Evolutionary conservation across 1,140 invertebrate genomes (phyloP).

Genomic region (Eulimnadia texana): DNA sequence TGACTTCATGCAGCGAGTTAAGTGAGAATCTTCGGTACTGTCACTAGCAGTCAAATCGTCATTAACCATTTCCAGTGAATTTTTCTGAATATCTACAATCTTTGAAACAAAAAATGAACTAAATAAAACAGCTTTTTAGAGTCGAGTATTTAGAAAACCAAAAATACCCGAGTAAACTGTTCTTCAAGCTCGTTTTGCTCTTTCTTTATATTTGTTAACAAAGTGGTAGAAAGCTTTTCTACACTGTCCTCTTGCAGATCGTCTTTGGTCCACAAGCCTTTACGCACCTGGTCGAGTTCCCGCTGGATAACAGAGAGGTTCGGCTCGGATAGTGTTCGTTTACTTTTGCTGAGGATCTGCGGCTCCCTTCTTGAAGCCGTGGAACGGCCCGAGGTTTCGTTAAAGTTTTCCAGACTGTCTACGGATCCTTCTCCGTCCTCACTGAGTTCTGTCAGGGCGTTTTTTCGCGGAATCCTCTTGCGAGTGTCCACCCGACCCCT

Average conservation of each 20-base stretch:
- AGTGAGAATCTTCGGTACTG: not conserved
- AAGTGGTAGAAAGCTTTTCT: not conserved
- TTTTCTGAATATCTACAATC: conserved; percentile 1
- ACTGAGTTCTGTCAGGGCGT: not conserved
- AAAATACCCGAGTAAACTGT: not conserved
- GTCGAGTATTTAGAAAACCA: too few species aligned
- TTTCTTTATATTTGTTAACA: not conserved
- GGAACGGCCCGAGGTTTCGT: not conserved
- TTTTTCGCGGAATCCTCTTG: not conserved
- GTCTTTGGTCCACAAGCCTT: not conserved
- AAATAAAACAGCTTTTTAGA: too few species aligned
- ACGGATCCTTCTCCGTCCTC: not conserved
- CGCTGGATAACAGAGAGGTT: conserved; percentile 4
- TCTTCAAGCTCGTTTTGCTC: conserved; percentile 1
- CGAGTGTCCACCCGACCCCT: not conserved
- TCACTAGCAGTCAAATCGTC: not conserved
- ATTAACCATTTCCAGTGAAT: conserved; percentile 4
- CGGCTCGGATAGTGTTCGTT: conserved; percentile 1
- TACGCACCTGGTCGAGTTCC: conserved; percentile 5
- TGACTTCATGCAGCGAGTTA: not conserved
- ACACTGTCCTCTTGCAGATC: not conserved
- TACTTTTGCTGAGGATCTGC: not conserved
- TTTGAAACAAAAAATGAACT: too few species aligned
- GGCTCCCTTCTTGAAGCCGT: not conserved
- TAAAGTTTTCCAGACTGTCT: not conserved